Percentiles rank a stretch among this genome's conserved stretches.
phyloP scores from a whole-genome alignment of 1,140 invertebrate species.

The Hyposmocoma kahamanoa region DNA sequence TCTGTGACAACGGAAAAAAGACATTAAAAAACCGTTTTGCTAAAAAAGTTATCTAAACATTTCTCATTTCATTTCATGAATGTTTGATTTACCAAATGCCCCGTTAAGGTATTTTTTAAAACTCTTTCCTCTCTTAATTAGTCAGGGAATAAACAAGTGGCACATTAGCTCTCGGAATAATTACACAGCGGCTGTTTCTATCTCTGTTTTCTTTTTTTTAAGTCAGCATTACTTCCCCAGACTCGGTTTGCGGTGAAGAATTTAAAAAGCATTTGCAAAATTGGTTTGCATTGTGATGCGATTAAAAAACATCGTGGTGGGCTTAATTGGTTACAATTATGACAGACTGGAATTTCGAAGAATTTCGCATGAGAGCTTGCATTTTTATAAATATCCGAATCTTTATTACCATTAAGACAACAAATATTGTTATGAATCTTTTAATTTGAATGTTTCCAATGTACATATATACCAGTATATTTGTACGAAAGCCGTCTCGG shows the following conservation, averaged over 20 bases:
- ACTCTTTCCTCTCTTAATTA: conserved; percentile 66
- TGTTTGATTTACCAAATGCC: conserved; percentile 54
- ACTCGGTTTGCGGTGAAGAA: conserved; percentile 50
- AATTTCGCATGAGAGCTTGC: no score
- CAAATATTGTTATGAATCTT: no score
- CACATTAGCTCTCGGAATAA: conserved; percentile 68
- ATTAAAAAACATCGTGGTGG: conserved; percentile 21
- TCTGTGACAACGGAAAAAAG: neutral
- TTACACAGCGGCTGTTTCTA: conserved; percentile 47
- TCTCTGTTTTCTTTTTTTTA: conserved; percentile 32
- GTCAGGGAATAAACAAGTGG: conserved; percentile 66
- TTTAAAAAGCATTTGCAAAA: conserved; percentile 62
- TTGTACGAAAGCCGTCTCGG: no score
- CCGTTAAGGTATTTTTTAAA: conserved; percentile 50
- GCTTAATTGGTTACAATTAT: no score
- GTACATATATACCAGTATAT: no score
- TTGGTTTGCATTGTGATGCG: conserved; percentile 40
- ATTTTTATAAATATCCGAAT: no score
- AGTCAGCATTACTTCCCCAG: conserved; percentile 38
- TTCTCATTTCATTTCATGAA: conserved; percentile 46
- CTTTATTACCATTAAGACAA: no score
- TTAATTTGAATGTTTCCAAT: no score
- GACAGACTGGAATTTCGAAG: no score
- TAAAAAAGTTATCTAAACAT: conserved; percentile 7
- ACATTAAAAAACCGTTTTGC: neutral